Percentiles rank a stretch among this genome's conserved stretches.
Evolutionary conservation across 2,797 vertebrate genomes (phyloP).

Genomic region (Schizopygopsis malacanthus): DNA sequence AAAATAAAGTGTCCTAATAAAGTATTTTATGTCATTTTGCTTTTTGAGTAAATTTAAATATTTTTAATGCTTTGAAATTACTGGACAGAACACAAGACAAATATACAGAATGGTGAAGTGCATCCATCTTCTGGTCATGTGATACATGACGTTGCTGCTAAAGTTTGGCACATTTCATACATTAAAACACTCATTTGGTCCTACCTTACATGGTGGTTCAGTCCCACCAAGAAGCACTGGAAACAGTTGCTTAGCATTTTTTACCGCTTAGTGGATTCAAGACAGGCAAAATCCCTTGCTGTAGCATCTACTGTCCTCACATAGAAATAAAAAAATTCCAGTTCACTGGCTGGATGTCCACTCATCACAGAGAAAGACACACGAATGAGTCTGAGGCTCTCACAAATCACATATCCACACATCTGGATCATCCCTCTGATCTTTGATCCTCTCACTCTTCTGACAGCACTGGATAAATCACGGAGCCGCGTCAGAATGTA

Average conservation of each 20-base stretch:
- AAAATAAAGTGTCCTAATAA: background rate
- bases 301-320: background rate
- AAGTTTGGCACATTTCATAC: background rate
- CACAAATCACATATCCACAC: conserved; percentile 52
- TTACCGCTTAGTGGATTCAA: background rate
- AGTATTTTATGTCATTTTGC: background rate
- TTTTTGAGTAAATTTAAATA: background rate
- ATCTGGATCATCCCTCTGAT: conserved; percentile 54
- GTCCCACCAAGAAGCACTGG: conserved; percentile 36
- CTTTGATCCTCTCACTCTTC: conserved; percentile 53
- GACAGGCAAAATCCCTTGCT: background rate
- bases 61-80: background rate
- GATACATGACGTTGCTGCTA: background rate
- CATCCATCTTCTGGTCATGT: background rate
- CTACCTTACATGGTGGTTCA: conserved; percentile 26
- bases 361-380: conserved; percentile 23
- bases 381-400: conserved; percentile 14
- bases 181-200: background rate
- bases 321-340: conserved; percentile 21
- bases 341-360: background rate
- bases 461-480: conserved; percentile 37
- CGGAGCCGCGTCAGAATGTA: background rate
- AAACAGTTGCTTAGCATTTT: conserved; percentile 43
- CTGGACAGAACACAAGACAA: background rate
- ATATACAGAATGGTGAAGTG: background rate